Evolutionary conservation across 2,797 vertebrate genomes (phyloP), one percentile per base, ranked within the genome.

Genomic region (Valencia hispanica): DNA sequence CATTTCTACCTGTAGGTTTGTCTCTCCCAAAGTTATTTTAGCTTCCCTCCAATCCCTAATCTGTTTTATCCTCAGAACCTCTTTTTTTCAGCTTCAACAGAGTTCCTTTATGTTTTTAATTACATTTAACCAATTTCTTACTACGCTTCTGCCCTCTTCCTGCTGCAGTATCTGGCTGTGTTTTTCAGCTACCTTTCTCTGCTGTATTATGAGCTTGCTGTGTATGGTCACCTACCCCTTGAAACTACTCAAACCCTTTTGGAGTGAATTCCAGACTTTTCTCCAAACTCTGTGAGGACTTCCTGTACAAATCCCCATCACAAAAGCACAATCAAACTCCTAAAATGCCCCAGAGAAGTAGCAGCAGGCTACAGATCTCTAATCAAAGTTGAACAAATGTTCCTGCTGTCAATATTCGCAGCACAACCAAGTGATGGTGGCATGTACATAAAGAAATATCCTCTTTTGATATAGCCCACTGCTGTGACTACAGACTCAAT

Each of bases 401-500:
- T 78, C 36, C 1, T 10, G 25, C 45, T 77, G 68, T 50, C 43
- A 47, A 25, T 59, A 73, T 74, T 53, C 22, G 17, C 68, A 36
- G 68, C 65, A 65, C 85, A 88, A 18, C 59, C n/a, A 75, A 59
- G 79, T 90, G 91, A 88, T 88, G 92, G 90, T 90, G 93, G 75
- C 59, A 30, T 91, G 91, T 69, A 78, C 72, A 10, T 48, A 75
- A 68, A 66, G 86, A 87, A 90, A 81, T 77, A 73, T 63, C 88
- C 90, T 91, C 84, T 45, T 55, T 82, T 71, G 65, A 94, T 82
- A 93, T 95, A 95, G 89, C 96, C 96, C 97, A 97, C 97, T 97
- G 96, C 97, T 98, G 97, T 97, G 97, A 97, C 96, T 97, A 94
- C 95, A 96, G 83, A 94, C 94, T 84, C 92, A 91, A 84, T 91